These are phyloP conservation scores for Syncerus caffer DNA, from an alignment of 2,797 vertebrate species.

Conservation along the genomic window DNA sequence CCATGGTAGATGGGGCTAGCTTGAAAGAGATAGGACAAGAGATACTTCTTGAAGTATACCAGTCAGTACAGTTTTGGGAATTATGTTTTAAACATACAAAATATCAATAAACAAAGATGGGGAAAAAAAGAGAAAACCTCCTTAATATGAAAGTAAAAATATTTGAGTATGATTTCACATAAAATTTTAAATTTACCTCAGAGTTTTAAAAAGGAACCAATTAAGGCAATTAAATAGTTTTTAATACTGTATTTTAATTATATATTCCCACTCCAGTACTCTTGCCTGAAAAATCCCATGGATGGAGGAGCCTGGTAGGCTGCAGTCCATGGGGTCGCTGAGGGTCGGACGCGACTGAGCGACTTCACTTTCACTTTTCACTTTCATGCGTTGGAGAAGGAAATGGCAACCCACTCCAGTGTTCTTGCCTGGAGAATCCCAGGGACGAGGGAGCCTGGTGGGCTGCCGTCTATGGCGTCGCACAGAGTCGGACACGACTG, in stretches of 20 bases:
- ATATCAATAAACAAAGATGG: not conserved
- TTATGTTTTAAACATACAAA: not conserved
- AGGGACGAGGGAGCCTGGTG: no score
- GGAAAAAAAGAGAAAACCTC: not conserved
- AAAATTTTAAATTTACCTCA: not conserved
- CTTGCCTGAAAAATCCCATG: no score
- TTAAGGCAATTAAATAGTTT: not conserved
- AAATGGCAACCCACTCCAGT: no score
- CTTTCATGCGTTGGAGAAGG: no score
- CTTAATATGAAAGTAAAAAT: not conserved
- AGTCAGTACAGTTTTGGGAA: not conserved
- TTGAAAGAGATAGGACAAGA: not conserved
- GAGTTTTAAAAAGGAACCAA: not conserved
- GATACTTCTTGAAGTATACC: not conserved
- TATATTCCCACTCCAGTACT: not conserved
- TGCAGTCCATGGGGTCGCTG: no score
- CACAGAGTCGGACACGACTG: no score
- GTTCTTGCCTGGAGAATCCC: no score
- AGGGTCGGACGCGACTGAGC: no score
- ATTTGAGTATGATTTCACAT: not conserved
- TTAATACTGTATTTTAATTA: not conserved
- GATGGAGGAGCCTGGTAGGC: no score
- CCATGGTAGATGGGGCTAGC: rapidly evolving
- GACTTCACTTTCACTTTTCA: no score
- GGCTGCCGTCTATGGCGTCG: no score